Evolutionary conservation across 1,140 invertebrate species (phyloP).

Genomic region (Drosophila willistoni): DNA sequence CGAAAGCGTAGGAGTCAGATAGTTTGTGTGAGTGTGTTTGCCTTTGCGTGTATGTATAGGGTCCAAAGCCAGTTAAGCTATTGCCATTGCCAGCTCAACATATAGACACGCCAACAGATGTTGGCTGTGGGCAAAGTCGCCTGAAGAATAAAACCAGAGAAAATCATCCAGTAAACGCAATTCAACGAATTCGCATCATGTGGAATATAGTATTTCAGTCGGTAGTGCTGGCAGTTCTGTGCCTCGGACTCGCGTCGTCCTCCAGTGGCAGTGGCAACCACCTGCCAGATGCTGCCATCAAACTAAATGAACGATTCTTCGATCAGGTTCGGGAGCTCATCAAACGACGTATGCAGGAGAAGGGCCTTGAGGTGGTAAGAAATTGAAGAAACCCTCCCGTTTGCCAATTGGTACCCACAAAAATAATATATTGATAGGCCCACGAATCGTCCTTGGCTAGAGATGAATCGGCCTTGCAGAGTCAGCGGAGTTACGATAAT

Average conservation of each 20-base stretch:
- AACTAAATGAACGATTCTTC: slow-evolving; percentile 76
- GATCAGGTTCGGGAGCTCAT: slow-evolving; percentile 77
- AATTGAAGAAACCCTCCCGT: not conserved
- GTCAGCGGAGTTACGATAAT: slow-evolving; percentile 72
- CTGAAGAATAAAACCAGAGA: slow-evolving; percentile 30
- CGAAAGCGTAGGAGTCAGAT: slow-evolving; percentile 61
- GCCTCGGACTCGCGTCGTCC: slow-evolving; percentile 24
- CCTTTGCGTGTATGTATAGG: not conserved
- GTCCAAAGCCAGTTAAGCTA: slow-evolving; percentile 66
- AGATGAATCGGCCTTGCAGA: slow-evolving; percentile 61
- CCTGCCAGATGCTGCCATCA: slow-evolving; percentile 62
- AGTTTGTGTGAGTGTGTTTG: slow-evolving; percentile 12
- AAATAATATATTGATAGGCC: slow-evolving; percentile 5
- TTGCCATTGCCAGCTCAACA: slow-evolving; percentile 78
- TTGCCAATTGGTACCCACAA: not conserved
- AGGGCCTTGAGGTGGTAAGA: slow-evolving; percentile 43
- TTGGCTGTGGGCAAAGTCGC: slow-evolving; percentile 60
- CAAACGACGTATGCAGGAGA: slow-evolving; percentile 71
- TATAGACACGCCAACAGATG: slow-evolving; percentile 79
- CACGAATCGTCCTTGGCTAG: slow-evolving; percentile 46
- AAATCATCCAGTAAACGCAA: slow-evolving; percentile 11
- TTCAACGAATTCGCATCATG: slow-evolving; percentile 43
- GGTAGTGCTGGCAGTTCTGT: slow-evolving; percentile 36
- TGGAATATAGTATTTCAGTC: slow-evolving; percentile 35
- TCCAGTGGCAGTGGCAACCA: slow-evolving; percentile 53